phyloP scores from a whole-genome alignment of 2,797 vertebrate species.

The Nannoperca obscura region DNA sequence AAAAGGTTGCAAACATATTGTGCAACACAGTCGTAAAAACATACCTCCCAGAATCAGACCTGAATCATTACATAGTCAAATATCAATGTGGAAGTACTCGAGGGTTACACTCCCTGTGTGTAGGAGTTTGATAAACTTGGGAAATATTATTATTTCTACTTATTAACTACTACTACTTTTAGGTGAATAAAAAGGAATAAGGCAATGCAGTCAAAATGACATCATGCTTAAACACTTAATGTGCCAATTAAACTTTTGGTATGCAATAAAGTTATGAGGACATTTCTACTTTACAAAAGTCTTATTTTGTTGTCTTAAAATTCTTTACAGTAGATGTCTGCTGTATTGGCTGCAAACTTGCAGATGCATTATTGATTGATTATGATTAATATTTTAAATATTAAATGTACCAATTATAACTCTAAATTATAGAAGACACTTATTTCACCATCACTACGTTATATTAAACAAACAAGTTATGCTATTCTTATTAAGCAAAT shows the following conservation, averaged over 20 bases:
- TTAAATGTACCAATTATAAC: background rate
- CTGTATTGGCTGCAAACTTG: conserved; percentile 14
- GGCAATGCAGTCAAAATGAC: background rate
- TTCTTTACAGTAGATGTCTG: background rate
- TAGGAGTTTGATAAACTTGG: conserved; percentile 6
- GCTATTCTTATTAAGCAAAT: conserved; percentile 7
- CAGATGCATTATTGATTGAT: conserved; percentile 28
- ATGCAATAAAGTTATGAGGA: background rate
- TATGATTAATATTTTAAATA: too few species aligned
- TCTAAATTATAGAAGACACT: conserved; percentile 24
- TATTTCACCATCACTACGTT: background rate
- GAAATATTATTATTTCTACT: too few species aligned
- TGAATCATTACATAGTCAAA: conserved; percentile 28
- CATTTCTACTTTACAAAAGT: background rate
- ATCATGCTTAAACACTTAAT: background rate
- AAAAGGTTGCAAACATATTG: conserved; percentile 30
- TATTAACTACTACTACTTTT: background rate
- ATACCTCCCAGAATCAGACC: conserved; percentile 19
- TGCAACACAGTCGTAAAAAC: conserved; percentile 49
- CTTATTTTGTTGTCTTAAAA: background rate
- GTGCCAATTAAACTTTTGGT: background rate
- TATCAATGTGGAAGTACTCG: conserved; percentile 17
- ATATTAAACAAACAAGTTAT: background rate
- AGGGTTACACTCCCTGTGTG: conserved; percentile 15
- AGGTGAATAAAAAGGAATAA: background rate